phyloP scores from a whole-genome alignment of 2,888 invertebrate species.

The Thereva unica region DNA sequence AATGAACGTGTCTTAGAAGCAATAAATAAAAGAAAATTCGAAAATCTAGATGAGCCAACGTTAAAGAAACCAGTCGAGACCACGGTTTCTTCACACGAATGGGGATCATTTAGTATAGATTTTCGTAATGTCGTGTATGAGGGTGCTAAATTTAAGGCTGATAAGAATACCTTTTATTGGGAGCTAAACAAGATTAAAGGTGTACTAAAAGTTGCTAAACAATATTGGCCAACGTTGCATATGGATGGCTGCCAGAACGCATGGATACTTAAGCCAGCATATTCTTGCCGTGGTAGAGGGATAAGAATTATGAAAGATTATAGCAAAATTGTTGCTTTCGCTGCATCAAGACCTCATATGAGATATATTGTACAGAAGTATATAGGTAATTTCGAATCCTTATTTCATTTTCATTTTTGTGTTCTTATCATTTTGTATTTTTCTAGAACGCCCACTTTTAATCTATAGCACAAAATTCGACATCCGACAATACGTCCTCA shows the following conservation, averaged over 20 bases:
- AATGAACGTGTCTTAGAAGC: slow-evolving; percentile 71
- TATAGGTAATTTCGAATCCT: slow-evolving; percentile 56
- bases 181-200: slow-evolving; percentile 59
- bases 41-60: slow-evolving; percentile 63
- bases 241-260: slow-evolving; percentile 82
- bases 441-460: slow-evolving; percentile 72
- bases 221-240: slow-evolving; percentile 65
- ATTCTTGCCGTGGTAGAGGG: slow-evolving; percentile 80
- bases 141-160: slow-evolving; percentile 47
- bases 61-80: background rate
- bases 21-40: slow-evolving; percentile 63
- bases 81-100: slow-evolving; percentile 43
- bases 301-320: slow-evolving; percentile 79
- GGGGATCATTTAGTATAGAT: slow-evolving; percentile 48
- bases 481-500: slow-evolving; percentile 84
- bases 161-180: slow-evolving; percentile 43
- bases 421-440: too few relatives aligned
- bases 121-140: slow-evolving; percentile 53
- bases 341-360: slow-evolving; percentile 62
- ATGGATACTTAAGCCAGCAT: slow-evolving; percentile 89
- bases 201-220: slow-evolving; percentile 64
- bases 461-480: slow-evolving; percentile 89
- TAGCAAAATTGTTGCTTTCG: slow-evolving; percentile 69
- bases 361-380: slow-evolving; percentile 88
- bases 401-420: too few relatives aligned